Evolutionary conservation across 1,140 invertebrate genomes (phyloP), one percentile per base, ranked within the genome.

Genomic region (Vanessa atalanta): DNA sequence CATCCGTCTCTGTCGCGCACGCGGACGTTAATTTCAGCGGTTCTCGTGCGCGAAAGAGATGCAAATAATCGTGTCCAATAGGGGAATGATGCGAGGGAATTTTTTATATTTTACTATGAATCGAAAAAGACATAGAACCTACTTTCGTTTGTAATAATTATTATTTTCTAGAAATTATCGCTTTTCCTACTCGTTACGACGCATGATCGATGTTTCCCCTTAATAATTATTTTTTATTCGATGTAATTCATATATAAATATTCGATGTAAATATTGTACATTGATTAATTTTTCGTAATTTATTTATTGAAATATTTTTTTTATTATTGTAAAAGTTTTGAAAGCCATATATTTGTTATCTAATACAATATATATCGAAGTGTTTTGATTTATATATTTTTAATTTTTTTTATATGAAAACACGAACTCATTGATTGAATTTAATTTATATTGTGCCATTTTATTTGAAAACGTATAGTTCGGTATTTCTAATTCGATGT

Each of bases 61-160:
- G 70, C 31, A 67, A 70, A 81, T 66, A 81, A 80, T 88, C 88
- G 86, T 87, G 90, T 91, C 90, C 90, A 91, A 88, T 87, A 90
- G 88, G 86, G 88, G 89, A 88, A 88, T 83, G 85, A 85, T 86
- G 85, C 78, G 83, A 88, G 80, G 87, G 85, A 84, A 83, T 89
- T 92, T 91, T 92, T 90, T 91, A 92, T 90, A 91, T 92, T 92
- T 90, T 89, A 91, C 87, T 89, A 91, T 87, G 88, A 89, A 91
- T 88, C 82, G 83, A 89, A 87, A 85, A 90, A 87, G 82, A 92
- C 84, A 88, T 87, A 86, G 81, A 87, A 81, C 83, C 83, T 86
- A 84, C 79, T 82, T 86, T 81, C 80, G 79, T 89, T 87, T 83
- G 76, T 55, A 75, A 81, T 67, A 79, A 14, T 15, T 43, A 86